phyloP scores from a whole-genome alignment of 2,888 invertebrate species.

The Frankliniella fusca region DNA sequence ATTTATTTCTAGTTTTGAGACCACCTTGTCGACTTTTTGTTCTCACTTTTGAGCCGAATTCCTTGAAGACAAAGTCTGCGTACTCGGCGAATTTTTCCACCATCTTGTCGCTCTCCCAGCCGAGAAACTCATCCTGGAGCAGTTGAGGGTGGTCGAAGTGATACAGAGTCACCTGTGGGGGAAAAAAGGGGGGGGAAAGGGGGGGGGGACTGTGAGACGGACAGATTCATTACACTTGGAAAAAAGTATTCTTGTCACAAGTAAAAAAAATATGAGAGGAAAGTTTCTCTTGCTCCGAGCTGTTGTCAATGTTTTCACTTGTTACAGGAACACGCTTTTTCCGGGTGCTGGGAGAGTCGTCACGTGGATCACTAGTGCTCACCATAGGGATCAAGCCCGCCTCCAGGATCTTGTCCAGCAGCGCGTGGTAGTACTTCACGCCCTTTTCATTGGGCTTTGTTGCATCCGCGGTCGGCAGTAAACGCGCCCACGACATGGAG shows the following conservation, averaged over 20 bases:
- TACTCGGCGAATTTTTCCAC: background rate
- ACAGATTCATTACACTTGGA: background rate
- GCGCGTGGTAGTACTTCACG: background rate
- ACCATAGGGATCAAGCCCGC: background rate
- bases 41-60: background rate
- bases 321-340: background rate
- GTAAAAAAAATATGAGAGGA: too few species aligned
- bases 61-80: background rate
- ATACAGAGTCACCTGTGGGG: background rate
- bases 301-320: too few species aligned
- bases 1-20: background rate
- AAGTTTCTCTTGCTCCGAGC: too few species aligned
- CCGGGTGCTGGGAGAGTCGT: background rate
- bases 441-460: background rate
- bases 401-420: background rate
- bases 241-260: too few species aligned
- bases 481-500: background rate
- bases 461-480: background rate
- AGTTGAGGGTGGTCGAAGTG: background rate
- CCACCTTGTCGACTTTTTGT: background rate
- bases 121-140: background rate
- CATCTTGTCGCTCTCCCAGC: background rate
- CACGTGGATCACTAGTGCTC: background rate
- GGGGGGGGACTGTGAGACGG: background rate
- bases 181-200: background rate